Evolutionary conservation across 2,888 invertebrate genomes (phyloP).

Genomic region (Aelia acuminata): DNA sequence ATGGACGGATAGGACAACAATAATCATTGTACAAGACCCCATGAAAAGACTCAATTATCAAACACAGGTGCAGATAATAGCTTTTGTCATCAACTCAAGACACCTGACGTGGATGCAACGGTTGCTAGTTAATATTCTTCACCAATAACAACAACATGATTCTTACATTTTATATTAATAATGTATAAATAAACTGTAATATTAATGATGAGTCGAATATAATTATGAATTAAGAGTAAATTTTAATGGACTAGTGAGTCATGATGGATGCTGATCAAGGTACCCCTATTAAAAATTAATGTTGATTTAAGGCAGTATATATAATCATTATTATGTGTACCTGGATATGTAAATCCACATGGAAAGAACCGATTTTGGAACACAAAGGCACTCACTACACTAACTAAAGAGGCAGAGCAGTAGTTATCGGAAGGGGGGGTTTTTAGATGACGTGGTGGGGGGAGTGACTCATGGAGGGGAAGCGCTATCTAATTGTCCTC

Average conservation of each 20-base stretch:
- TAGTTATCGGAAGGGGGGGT: constrained; percentile 45
- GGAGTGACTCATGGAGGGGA: constrained; percentile 35
- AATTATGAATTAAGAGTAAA: no score
- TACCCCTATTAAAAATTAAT: no score
- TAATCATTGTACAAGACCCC: neutral
- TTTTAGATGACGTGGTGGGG: neutral
- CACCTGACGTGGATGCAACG: neutral
- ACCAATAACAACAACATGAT: neutral
- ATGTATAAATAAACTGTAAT: neutral
- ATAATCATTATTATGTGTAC: neutral
- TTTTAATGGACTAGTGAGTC: no score
- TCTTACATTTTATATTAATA: neutral
- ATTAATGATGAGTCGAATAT: neutral
- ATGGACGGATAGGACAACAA: neutral
- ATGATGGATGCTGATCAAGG: no score
- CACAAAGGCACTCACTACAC: constrained; percentile 47
- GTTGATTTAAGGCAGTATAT: no score
- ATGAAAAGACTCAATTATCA: neutral
- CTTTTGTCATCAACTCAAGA: neutral
- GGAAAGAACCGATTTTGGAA: constrained; percentile 3
- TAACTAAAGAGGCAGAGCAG: constrained; percentile 8
- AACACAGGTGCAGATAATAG: neutral
- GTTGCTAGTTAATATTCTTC: neutral
- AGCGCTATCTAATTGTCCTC: constrained; percentile 27
- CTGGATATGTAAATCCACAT: constrained; percentile 49